These are phyloP conservation scores for Erythrolamprus reginae DNA, from an alignment of 2,113 vertebrate species.

Conservation along the genomic window DNA sequence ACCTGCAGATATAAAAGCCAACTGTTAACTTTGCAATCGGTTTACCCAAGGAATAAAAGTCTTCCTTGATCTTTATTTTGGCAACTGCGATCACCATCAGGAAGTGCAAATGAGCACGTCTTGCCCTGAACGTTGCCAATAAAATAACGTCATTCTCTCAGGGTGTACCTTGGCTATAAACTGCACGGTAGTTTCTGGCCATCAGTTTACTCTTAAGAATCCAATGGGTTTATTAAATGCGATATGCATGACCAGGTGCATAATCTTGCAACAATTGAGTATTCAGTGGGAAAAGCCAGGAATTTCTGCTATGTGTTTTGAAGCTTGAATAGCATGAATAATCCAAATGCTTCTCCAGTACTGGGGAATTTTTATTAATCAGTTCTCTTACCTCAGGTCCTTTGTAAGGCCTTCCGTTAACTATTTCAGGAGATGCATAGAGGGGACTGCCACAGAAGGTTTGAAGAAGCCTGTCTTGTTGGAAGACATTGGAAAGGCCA, in stretches of 20 bases:
- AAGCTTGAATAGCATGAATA: not conserved
- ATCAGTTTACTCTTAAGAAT: not conserved
- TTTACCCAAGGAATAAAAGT: not conserved
- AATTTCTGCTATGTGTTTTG: not conserved
- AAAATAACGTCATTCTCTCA: not conserved
- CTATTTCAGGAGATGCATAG: conserved; percentile 93
- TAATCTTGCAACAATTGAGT: not conserved
- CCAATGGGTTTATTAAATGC: not conserved
- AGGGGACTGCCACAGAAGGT: conserved; percentile 94
- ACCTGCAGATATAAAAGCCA: conserved; percentile 70
- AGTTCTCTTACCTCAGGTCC: conserved; percentile 74
- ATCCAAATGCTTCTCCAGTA: not conserved
- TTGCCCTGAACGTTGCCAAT: not conserved
- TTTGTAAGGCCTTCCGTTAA: conserved; percentile 88
- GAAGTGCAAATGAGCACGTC: not conserved
- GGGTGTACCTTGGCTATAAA: not conserved
- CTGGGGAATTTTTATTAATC: not conserved
- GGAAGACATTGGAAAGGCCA: conserved; percentile 90
- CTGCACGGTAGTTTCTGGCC: not conserved
- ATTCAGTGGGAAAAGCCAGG: not conserved
- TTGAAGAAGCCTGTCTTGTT: conserved; percentile 84
- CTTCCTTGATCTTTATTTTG: not conserved
- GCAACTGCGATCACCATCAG: not conserved
- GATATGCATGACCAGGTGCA: not conserved
- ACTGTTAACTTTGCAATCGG: not conserved